Evolutionary conservation across 2,113 vertebrate species (phyloP), one percentile per base, ranked within the genome.

Genomic region (Dipodomys stephensi): DNA sequence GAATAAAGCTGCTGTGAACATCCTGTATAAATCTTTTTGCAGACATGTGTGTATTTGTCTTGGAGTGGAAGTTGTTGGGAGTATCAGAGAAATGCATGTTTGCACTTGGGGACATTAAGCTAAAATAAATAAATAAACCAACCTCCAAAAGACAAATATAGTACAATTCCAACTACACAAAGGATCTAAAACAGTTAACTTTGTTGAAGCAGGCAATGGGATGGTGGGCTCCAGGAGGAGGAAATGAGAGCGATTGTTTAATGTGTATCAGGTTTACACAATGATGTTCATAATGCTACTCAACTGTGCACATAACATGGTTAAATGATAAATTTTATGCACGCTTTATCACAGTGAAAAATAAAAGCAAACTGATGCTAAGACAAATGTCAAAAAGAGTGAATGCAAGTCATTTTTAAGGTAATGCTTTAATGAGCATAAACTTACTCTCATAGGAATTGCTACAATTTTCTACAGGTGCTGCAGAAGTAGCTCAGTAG

Each of bases 1-100:
- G 6, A 69, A 65, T 80, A 76, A 86, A 76, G 62, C 62, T 76
- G 32, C 22, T 60, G 0, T 85, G 62, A 85, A 11, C 73, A 77
- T 84, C n/a, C 44, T 74, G 6, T 69, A 22, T 49, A 74, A 49
- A 49, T 90, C 62, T 81, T 64, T 16, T 89, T 81, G n/a, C 68
- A 39, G 53, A 46, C 62, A 22, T 76, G 53, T 71, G 83, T 93
- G n/a, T 10, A 25, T 78, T 87, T 87, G 81, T 86, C 78, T 90
- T 83, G 35, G 49, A 35, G 35, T 84, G 28, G 16, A 82, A 57
- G 39, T 77, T 83, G 4, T 32, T 88, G 44, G 62, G 49, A 49
- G n/a, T 76, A 80, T n/a, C 84, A 35, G 19, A 10, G 30, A 83
- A 76, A 27, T 39, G 27, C 71, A 6, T 68, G 19, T 64, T 69